Conservation (phyloP, 2,888 invertebrate species). For the Chrysotoxum bicinctum region DNA sequence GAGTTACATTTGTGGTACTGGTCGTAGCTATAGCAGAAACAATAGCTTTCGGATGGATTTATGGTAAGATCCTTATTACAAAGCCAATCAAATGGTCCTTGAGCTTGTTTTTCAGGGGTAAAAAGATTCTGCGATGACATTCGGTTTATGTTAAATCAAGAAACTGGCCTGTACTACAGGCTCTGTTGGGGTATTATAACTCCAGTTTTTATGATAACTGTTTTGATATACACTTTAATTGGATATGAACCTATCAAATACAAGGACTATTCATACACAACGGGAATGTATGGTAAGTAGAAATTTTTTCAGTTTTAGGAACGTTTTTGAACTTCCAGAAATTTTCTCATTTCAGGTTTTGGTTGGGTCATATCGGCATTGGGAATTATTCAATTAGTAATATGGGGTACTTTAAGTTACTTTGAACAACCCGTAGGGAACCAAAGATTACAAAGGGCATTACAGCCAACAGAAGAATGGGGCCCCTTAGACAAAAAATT, state of each 20-base stretch:
- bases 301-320: not conserved
- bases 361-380: slow-evolving; percentile 83
- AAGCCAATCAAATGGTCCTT: not conserved
- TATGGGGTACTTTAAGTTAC: slow-evolving; percentile 79
- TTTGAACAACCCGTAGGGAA: slow-evolving; percentile 74
- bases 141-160: slow-evolving; percentile 90
- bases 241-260: slow-evolving; percentile 85
- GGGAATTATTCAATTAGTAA: slow-evolving; percentile 82
- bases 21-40: slow-evolving; percentile 86
- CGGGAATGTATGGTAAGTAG: slow-evolving; percentile 84
- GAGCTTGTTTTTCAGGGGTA: slow-evolving; percentile 81
- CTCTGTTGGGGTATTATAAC: slow-evolving; percentile 90
- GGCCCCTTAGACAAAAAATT: slow-evolving; percentile 79
- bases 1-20: slow-evolving; percentile 88
- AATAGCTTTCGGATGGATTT: slow-evolving; percentile 88
- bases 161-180: slow-evolving; percentile 88
- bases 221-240: slow-evolving; percentile 87
- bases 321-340: not conserved
- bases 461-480: slow-evolving; percentile 79
- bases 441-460: slow-evolving; percentile 76
- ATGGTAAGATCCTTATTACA: slow-evolving; percentile 82
- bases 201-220: slow-evolving; percentile 86
- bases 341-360: slow-evolving; percentile 75
- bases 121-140: slow-evolving; percentile 87
- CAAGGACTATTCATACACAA: slow-evolving; percentile 84